These are phyloP conservation scores for Babylonia areolata DNA, from an alignment of 1,140 invertebrate genomes.

Conservation along the genomic window DNA sequence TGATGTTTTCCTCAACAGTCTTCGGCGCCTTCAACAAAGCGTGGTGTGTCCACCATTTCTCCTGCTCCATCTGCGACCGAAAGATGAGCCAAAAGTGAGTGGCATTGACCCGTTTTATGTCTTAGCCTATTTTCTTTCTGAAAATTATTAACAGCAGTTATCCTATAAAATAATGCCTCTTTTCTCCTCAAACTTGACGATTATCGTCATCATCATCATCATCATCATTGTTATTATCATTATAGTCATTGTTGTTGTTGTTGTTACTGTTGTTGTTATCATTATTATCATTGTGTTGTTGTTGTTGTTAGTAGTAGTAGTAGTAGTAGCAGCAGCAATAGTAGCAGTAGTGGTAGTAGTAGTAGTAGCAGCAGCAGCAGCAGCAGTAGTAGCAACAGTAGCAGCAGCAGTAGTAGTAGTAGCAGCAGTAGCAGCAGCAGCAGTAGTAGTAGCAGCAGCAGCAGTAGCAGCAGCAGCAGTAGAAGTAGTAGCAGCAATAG, in stretches of 20 bases:
- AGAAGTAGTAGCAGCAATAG: slow-evolving; percentile 4
- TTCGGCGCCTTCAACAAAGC: slow-evolving; percentile 99
- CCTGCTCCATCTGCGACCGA: slow-evolving; percentile 97
- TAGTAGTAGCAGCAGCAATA: not conserved
- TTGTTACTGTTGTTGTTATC: too few relatives aligned
- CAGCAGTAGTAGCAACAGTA: slow-evolving; percentile 28
- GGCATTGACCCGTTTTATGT: too few relatives aligned
- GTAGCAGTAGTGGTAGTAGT: slow-evolving; percentile 23
- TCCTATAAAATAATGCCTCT: too few relatives aligned
- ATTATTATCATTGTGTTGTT: too few relatives aligned
- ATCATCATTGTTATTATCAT: too few relatives aligned
- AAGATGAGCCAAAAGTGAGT: slow-evolving; percentile 95
- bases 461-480: slow-evolving; percentile 25
- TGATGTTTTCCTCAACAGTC: slow-evolving; percentile 82
- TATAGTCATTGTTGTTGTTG: too few relatives aligned
- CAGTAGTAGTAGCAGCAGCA: slow-evolving; percentile 25
- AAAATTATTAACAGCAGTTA: too few relatives aligned
- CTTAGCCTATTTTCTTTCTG: too few relatives aligned
- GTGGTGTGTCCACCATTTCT: slow-evolving; percentile 99
- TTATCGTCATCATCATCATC: too few relatives aligned
- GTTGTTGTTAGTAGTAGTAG: too few relatives aligned
- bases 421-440: slow-evolving; percentile 26
- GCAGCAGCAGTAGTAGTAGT: slow-evolving; percentile 28
- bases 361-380: slow-evolving; percentile 24
- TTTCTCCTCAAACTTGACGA: too few relatives aligned